Evolutionary conservation across 1,140 invertebrate genomes (phyloP).

Genomic region (Drosophila miranda): DNA sequence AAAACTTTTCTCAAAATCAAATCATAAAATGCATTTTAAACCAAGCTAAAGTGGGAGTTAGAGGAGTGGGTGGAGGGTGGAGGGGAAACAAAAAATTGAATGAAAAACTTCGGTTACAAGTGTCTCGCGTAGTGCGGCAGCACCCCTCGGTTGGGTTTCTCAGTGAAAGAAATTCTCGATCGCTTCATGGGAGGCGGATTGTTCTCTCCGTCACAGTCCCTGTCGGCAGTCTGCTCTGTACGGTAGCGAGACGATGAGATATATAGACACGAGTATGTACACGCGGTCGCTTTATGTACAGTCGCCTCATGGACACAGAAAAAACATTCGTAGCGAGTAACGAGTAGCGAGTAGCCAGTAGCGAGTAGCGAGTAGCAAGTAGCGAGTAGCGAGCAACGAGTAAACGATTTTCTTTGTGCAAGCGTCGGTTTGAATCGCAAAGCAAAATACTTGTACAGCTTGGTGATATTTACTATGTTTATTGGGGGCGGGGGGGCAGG

Average conservation of each 20-base stretch:
- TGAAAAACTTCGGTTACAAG: not conserved
- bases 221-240: conserved; percentile 24
- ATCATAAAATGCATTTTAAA: conserved; percentile 40
- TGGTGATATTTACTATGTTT: conserved; percentile 53
- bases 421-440: conserved; percentile 32
- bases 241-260: conserved; percentile 33
- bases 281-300: conserved; percentile 8
- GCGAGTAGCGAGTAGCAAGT: conserved; percentile 33
- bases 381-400: conserved; percentile 39
- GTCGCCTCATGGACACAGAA: conserved; percentile 26
- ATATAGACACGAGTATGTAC: conserved; percentile 24
- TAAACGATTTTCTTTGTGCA: conserved; percentile 28
- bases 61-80: conserved; percentile 1
- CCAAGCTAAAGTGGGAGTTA: not conserved
- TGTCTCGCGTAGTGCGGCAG: too few species aligned
- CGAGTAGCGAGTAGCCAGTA: conserved; percentile 37
- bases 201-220: not conserved
- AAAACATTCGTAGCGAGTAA: conserved; percentile 42
- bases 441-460: conserved; percentile 14
- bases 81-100: conserved; percentile 19
- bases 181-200: too few species aligned
- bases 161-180: too few species aligned
- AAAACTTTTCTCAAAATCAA: conserved; percentile 37
- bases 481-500: too few species aligned
- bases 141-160: too few species aligned